A percentile compares a stretch with the other conserved stretches of the same genome.
These are phyloP conservation scores for Aegithalos caudatus DNA, from an alignment of 2,113 vertebrate species.

Conservation along the genomic window DNA sequence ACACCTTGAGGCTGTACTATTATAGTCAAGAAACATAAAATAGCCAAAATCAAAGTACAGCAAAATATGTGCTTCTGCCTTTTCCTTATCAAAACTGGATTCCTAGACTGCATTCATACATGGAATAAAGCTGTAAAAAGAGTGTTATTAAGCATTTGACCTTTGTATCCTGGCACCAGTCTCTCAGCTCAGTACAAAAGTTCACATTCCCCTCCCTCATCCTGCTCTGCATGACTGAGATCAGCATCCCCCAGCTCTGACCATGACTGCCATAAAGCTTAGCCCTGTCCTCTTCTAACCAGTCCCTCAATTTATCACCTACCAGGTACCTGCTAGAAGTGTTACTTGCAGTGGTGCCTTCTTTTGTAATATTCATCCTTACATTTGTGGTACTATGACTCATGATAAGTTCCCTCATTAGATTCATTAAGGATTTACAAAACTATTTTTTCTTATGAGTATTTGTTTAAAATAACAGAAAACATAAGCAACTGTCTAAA, in stretches of 20 bases:
- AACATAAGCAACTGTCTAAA: not conserved
- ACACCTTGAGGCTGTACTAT: not conserved
- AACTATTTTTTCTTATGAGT: not conserved
- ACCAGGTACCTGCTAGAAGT: not conserved
- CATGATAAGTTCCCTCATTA: not conserved
- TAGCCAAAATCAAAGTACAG: not conserved
- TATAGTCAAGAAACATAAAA: not conserved
- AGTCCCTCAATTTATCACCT: not conserved
- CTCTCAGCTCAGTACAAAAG: not conserved
- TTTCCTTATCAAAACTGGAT: not conserved
- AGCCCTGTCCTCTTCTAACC: not conserved
- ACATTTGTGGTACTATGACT: not conserved
- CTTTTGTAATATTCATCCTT: not conserved
- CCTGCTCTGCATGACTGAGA: not conserved
- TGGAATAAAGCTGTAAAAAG: not conserved
- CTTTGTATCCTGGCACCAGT: not conserved
- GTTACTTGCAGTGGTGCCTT: not conserved
- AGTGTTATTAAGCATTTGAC: not conserved
- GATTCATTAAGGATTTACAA: not conserved
- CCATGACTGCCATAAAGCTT: not conserved
- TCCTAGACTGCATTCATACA: not conserved
- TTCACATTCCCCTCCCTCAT: not conserved
- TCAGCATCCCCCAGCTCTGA: not conserved
- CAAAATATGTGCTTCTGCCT: not conserved
- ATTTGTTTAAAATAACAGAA: not conserved